These are phyloP conservation scores for Tenualosa thibaudeaui DNA, from an alignment of 2,797 vertebrate genomes.

Conservation along the genomic window DNA sequence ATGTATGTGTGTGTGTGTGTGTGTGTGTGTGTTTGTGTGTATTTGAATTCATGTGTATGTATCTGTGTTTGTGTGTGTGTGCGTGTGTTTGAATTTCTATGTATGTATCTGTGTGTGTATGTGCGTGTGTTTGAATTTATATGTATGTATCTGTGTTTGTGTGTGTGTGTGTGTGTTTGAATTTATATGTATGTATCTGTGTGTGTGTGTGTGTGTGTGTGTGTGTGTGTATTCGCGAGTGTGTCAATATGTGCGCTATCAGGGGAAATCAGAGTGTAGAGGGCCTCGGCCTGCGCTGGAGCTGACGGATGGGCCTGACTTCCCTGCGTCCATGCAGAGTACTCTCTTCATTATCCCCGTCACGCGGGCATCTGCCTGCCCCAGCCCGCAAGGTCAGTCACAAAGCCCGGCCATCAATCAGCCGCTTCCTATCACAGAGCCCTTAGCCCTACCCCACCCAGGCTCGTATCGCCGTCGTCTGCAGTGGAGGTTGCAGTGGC, in stretches of 20 bases:
- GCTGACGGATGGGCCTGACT: background rate
- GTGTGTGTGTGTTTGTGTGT: too few relatives aligned
- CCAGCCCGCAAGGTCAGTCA: slow-evolving; percentile 53
- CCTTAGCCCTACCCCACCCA: background rate
- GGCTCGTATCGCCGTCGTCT: too few relatives aligned
- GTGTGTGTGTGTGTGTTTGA: too few relatives aligned
- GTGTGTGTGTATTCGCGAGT: background rate
- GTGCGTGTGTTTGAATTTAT: background rate
- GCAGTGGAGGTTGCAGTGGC: too few relatives aligned
- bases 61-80: background rate
- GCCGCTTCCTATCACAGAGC: too few relatives aligned
- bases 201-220: background rate
- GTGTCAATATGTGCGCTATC: background rate
- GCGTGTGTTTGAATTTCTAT: background rate
- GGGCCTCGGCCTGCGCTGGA: background rate
- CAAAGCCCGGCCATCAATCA: slow-evolving; percentile 51
- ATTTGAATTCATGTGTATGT: too few relatives aligned
- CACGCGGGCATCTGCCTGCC: slow-evolving; percentile 40
- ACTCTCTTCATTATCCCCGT: slow-evolving; percentile 46
- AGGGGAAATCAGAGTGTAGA: background rate
- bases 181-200: too few relatives aligned
- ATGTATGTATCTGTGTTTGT: background rate
- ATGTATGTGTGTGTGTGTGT: too few relatives aligned
- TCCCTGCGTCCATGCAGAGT: slow-evolving; percentile 5
- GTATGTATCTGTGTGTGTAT: background rate